Conservation (phyloP, 2,113 vertebrate genomes). For the Pandion haliaetus region DNA sequence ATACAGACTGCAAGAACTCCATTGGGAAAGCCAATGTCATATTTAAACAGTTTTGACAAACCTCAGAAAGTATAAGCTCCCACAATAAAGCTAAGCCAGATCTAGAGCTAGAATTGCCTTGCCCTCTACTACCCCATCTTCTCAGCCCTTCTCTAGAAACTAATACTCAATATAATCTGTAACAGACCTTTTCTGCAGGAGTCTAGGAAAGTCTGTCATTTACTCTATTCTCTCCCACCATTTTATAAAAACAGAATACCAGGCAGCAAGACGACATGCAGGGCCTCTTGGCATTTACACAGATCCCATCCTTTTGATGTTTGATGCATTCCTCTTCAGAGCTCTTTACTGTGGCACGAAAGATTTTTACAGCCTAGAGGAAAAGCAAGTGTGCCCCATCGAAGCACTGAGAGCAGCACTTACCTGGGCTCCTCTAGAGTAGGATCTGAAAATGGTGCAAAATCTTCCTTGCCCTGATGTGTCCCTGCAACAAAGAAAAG, state of each 20-base stretch:
- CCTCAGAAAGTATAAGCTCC: background rate
- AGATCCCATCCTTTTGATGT: background rate
- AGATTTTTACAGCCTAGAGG: background rate
- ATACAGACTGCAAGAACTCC: background rate
- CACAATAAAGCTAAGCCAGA: background rate
- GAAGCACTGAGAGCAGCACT: background rate
- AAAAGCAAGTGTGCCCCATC: background rate
- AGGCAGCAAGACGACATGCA: background rate
- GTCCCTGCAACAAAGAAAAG: conserved; percentile 83
- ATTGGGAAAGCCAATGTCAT: background rate
- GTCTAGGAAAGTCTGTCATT: background rate
- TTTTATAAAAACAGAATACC: background rate
- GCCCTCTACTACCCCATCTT: background rate
- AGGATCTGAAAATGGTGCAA: conserved; percentile 98
- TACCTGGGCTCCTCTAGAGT: conserved; percentile 97
- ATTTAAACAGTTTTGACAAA: background rate
- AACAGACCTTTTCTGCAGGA: background rate
- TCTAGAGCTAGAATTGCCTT: background rate
- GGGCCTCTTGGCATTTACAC: background rate
- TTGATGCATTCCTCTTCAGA: background rate
- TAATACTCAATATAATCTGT: background rate
- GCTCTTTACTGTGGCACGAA: background rate
- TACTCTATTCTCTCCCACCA: background rate
- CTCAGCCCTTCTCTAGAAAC: background rate
- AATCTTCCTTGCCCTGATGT: conserved; percentile 97